Evolutionary conservation across 2,797 vertebrate genomes (phyloP).

Genomic region (Myioborus miniatus): DNA sequence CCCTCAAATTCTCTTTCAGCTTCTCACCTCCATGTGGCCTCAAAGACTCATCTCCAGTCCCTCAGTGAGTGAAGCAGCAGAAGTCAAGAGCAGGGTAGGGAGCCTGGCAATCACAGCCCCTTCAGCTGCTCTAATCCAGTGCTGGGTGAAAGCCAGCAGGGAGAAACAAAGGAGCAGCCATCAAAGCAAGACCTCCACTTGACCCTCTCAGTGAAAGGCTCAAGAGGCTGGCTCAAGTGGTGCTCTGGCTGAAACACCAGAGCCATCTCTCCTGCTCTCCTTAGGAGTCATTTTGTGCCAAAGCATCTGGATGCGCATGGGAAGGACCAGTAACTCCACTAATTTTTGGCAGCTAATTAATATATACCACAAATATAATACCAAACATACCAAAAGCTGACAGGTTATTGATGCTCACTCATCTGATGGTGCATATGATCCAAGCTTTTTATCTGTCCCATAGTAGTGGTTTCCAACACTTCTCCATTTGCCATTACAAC

Average conservation of each 20-base stretch:
- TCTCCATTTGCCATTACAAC: not conserved
- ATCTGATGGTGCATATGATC: not conserved
- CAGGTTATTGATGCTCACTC: rapidly evolving
- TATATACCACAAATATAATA: not conserved
- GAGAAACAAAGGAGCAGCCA: not conserved
- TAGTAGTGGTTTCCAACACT: not conserved
- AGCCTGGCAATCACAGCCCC: not conserved
- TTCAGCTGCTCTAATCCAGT: not conserved
- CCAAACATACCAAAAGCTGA: not conserved
- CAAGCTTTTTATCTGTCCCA: not conserved
- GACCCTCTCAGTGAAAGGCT: not conserved
- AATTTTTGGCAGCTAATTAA: not conserved
- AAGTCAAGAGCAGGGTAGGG: not conserved
- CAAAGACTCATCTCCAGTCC: not conserved
- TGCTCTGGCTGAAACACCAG: not conserved
- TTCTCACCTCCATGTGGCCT: not conserved
- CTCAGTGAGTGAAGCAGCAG: not conserved
- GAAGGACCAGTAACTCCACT: not conserved
- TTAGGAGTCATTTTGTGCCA: not conserved
- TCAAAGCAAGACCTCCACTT: not conserved
- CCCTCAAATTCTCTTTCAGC: not conserved
- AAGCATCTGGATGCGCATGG: rapidly evolving
- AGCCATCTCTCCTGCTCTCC: not conserved
- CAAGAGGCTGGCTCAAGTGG: not conserved
- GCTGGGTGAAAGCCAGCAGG: not conserved